phyloP scores from a whole-genome alignment of 2,888 invertebrate genomes.

The Drosophila rubida region DNA sequence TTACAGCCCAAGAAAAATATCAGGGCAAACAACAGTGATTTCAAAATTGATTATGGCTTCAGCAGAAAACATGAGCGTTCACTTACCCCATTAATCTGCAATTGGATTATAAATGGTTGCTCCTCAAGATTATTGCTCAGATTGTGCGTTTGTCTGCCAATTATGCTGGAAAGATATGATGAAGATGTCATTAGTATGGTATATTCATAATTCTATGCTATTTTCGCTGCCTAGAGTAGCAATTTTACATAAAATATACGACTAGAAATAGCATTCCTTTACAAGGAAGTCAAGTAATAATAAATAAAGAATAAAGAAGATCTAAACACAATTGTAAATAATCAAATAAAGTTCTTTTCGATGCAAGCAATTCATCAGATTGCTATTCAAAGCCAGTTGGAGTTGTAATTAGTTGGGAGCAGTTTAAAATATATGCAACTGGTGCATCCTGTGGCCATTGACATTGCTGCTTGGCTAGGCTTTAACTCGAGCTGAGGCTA shows the following conservation, averaged over 20 bases:
- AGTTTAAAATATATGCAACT: slow-evolving; percentile 66
- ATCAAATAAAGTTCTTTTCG: background rate
- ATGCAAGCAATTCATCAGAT: background rate
- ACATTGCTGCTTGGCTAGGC: slow-evolving; percentile 61
- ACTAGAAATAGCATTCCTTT: background rate
- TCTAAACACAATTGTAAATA: background rate
- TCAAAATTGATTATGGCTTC: slow-evolving; percentile 11
- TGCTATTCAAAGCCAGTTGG: background rate
- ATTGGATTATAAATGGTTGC: slow-evolving; percentile 5
- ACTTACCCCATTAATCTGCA: slow-evolving; percentile 10
- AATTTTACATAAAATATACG: background rate
- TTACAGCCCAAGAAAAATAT: slow-evolving; percentile 4
- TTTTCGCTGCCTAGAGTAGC: background rate
- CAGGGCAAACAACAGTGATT: background rate
- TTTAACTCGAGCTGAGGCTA: background rate
- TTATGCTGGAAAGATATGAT: background rate
- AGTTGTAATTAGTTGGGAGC: slow-evolving; percentile 21
- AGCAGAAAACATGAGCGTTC: background rate
- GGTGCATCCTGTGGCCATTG: slow-evolving; percentile 76
- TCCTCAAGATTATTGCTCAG: background rate
- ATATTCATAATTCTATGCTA: background rate
- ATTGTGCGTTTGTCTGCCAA: background rate
- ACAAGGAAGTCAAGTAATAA: background rate
- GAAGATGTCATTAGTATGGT: background rate
- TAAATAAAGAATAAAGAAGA: too few relatives aligned